Conservation (phyloP, 2,888 invertebrate genomes). For the Tipula confusa region DNA sequence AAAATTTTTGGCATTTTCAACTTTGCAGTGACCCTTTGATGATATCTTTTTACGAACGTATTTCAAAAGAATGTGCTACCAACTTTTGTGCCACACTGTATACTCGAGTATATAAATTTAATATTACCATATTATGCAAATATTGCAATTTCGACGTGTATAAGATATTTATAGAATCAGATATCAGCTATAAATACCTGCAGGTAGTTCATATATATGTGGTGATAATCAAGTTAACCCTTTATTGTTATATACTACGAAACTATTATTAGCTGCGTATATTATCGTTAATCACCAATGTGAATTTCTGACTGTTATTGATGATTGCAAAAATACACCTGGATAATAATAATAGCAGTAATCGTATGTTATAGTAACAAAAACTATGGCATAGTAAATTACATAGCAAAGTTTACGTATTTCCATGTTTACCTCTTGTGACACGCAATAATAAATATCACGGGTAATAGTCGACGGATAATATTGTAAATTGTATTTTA, state of each 20-base stretch:
- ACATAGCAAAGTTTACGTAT: not conserved
- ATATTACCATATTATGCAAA: not conserved
- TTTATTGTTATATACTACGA: not conserved
- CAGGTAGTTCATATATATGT: not conserved
- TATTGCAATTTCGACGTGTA: not conserved
- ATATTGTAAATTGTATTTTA: not conserved
- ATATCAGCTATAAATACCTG: not conserved
- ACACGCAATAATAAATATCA: not conserved
- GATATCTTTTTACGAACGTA: too few species aligned
- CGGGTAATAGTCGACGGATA: not conserved
- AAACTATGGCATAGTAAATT: not conserved
- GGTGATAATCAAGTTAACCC: not conserved
- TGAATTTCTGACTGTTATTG: not conserved
- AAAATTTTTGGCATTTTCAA: too few species aligned
- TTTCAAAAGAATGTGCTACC: too few species aligned
- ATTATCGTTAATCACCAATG: not conserved
- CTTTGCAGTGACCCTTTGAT: too few species aligned
- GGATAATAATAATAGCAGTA: not conserved
- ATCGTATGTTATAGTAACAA: not conserved
- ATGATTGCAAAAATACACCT: not conserved
- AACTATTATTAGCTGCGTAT: constrained; percentile 16
- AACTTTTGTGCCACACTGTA: not conserved
- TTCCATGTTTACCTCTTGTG: not conserved
- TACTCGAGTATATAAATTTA: not conserved
- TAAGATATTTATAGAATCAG: not conserved